These are phyloP conservation scores for Drosophila equinoxialis DNA, from an alignment of 1,140 invertebrate species.

Conservation along the genomic window DNA sequence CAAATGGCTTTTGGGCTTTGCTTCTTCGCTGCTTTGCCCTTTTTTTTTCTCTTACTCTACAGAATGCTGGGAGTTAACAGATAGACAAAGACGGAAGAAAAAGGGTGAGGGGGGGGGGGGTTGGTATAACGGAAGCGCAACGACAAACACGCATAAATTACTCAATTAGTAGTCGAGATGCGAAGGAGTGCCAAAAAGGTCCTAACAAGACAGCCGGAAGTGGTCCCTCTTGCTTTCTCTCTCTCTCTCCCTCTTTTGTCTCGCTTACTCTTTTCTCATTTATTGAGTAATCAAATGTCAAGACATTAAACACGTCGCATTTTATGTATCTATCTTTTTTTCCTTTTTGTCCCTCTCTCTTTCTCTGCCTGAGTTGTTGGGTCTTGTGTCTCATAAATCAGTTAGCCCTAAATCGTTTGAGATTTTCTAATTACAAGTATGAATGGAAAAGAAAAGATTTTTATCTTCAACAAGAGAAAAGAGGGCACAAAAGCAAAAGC, in stretches of 20 bases:
- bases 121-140: conserved; percentile 54
- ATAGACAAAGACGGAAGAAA: no score
- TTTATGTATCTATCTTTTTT: background rate
- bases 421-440: conserved; percentile 55
- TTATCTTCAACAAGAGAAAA: background rate
- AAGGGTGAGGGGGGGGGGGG: conserved; percentile 1
- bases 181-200: conserved; percentile 44
- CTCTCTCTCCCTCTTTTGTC: background rate
- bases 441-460: conserved; percentile 21
- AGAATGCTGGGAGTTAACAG: background rate
- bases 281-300: conserved; percentile 73
- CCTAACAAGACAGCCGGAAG: conserved; percentile 56
- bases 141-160: conserved; percentile 78
- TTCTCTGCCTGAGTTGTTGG: background rate
- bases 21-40: conserved; percentile 5
- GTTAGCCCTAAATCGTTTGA: conserved; percentile 20
- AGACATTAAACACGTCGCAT: conserved; percentile 50
- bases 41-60: background rate
- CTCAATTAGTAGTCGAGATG: conserved; percentile 75
- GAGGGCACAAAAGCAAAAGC: background rate
- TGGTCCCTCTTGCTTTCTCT: conserved; percentile 37
- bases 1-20: conserved; percentile 53
- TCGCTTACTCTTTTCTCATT: conserved; percentile 6
- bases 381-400: conserved; percentile 38
- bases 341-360: background rate